These are phyloP conservation scores for Dinomys branickii DNA, from an alignment of 2,113 vertebrate species.

Conservation along the genomic window DNA sequence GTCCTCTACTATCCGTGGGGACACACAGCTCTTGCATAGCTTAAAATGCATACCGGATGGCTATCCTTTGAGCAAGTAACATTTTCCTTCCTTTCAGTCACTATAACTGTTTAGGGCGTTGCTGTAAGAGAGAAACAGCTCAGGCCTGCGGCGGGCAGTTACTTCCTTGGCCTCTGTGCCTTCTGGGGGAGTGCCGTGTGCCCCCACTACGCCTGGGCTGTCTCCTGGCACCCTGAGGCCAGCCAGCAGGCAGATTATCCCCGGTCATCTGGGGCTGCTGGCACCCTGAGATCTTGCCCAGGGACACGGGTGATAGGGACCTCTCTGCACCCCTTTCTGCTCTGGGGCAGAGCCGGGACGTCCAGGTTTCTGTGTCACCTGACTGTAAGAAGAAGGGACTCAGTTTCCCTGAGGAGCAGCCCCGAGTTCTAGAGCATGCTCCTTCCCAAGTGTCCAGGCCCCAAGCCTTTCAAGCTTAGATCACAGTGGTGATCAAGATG, in stretches of 20 bases:
- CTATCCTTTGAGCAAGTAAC: no score
- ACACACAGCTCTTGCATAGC: background rate
- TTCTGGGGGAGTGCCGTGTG: background rate
- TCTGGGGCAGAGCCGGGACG: background rate
- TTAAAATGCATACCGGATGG: background rate
- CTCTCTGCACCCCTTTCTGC: background rate
- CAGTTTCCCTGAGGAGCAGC: background rate
- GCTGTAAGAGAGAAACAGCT: background rate
- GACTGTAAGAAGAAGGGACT: rapidly evolving
- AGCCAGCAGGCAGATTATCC: rapidly evolving
- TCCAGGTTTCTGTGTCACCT: background rate
- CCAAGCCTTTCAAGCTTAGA: background rate
- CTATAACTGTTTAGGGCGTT: background rate
- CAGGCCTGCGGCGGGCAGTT: no score
- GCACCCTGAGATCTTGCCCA: rapidly evolving
- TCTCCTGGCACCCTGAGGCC: background rate
- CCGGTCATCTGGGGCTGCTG: background rate
- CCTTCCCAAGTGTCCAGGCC: background rate
- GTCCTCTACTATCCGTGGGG: background rate
- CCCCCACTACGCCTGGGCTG: no score
- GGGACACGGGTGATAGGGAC: no score
- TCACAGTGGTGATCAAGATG: background rate
- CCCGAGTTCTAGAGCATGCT: rapidly evolving
- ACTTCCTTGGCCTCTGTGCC: rapidly evolving
- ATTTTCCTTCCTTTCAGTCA: background rate